These are phyloP conservation scores for Timema podura DNA, from an alignment of 2,888 invertebrate species.

Conservation along the genomic window DNA sequence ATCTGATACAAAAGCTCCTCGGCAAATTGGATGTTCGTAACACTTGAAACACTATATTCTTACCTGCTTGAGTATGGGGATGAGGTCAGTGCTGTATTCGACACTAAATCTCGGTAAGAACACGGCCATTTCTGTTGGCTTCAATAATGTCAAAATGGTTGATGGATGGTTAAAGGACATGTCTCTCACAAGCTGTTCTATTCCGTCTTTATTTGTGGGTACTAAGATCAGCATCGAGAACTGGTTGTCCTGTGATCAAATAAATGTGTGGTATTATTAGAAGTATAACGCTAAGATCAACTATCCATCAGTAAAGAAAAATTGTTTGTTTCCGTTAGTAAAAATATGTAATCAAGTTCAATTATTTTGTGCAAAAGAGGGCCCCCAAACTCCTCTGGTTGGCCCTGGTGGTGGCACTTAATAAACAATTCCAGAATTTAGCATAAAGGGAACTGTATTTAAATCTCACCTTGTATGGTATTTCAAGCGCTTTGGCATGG, in stretches of 20 bases:
- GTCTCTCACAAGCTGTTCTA: conserved; percentile 52
- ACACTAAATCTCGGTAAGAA: conserved; percentile 59
- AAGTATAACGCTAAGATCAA: too few species aligned
- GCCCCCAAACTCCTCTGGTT: too few species aligned
- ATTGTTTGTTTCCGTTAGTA: too few species aligned
- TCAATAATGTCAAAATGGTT: conserved; percentile 47
- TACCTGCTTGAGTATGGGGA: conserved; percentile 37
- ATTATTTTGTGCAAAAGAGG: too few species aligned
- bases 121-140: conserved; percentile 51
- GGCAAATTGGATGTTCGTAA: too few species aligned
- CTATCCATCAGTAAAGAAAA: too few species aligned
- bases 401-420: too few species aligned
- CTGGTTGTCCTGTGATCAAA: conserved; percentile 50
- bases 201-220: conserved; percentile 52
- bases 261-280: background rate
- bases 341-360: too few species aligned
- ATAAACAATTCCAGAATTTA: background rate
- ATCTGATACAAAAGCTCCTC: too few species aligned
- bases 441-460: background rate
- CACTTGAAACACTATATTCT: conserved; percentile 11
- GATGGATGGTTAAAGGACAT: conserved; percentile 53
- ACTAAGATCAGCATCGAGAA: conserved; percentile 61
- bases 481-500: conserved; percentile 62
- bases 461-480: conserved; percentile 67
- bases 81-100: conserved; percentile 53